These are phyloP conservation scores for Stratiomys singularior DNA, from an alignment of 2,888 invertebrate genomes.

Conservation along the genomic window DNA sequence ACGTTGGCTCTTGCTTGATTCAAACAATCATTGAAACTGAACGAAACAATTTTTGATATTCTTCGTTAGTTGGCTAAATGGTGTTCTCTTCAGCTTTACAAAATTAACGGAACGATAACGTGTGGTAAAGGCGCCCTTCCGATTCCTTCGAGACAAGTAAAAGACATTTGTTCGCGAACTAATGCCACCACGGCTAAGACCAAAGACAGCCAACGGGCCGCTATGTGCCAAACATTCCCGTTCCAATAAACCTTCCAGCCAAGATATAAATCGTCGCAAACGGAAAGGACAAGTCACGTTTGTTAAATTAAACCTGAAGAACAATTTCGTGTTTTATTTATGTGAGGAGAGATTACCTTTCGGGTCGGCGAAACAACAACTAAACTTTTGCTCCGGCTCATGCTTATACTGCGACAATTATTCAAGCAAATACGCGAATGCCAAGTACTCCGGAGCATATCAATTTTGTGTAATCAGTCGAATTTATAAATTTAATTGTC, in stretches of 20 bases:
- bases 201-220: background rate
- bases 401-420: constrained; percentile 40
- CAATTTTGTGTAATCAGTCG: constrained; percentile 43
- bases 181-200: constrained; percentile 5
- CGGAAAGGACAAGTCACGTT: constrained; percentile 51
- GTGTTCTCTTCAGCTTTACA: background rate
- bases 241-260: constrained; percentile 29
- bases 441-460: constrained; percentile 35
- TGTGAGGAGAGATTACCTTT: constrained; percentile 48
- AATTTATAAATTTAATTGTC: constrained; percentile 48
- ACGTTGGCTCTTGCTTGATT: too few species aligned
- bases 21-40: too few species aligned
- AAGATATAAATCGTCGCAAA: constrained; percentile 51
- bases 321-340: constrained; percentile 51
- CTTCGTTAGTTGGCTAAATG: constrained; percentile 14
- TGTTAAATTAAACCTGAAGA: constrained; percentile 50
- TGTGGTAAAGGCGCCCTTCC: background rate
- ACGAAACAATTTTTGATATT: too few species aligned
- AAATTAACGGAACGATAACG: background rate
- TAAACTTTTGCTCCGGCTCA: constrained; percentile 29
- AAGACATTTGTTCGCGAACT: constrained; percentile 25
- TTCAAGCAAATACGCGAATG: constrained; percentile 28
- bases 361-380: constrained; percentile 37
- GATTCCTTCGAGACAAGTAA: background rate
- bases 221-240: background rate